Conservation (phyloP, 2,888 invertebrate species). For the Aphodius sticticus region DNA sequence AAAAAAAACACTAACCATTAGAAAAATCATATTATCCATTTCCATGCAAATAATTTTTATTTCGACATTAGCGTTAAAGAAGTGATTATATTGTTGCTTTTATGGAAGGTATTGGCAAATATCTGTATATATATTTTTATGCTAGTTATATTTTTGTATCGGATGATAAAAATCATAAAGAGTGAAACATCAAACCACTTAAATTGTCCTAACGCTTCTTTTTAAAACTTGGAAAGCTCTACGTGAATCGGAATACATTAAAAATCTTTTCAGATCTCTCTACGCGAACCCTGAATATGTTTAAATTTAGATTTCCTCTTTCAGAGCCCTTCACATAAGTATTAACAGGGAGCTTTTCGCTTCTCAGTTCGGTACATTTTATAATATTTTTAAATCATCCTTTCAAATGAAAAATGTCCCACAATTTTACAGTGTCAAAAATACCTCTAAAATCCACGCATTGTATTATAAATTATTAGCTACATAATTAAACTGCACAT, state of each 20-base stretch:
- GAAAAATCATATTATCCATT: too few species aligned
- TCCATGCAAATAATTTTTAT: too few species aligned
- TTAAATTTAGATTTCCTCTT: neutral
- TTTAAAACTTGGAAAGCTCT: neutral
- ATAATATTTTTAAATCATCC: neutral
- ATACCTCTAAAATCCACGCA: neutral
- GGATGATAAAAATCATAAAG: too few species aligned
- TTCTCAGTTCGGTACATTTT: neutral
- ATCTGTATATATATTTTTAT: too few species aligned
- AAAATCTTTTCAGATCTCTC: neutral
- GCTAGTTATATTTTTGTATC: too few species aligned
- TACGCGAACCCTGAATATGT: neutral
- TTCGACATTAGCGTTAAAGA: too few species aligned
- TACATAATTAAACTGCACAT: too few species aligned
- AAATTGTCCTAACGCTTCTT: neutral
- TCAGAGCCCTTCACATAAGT: neutral
- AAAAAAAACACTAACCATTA: too few species aligned
- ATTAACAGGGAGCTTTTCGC: neutral
- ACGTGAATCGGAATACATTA: neutral
- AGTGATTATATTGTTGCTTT: too few species aligned
- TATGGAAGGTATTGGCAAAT: too few species aligned
- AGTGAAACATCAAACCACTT: too few species aligned
- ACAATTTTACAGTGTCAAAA: neutral
- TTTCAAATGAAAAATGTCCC: too few species aligned
- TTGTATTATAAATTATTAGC: neutral